A percentile compares a stretch with the other conserved stretches of the same genome.
Conservation (phyloP, 2,113 vertebrate species). For the Tichodroma muraria region DNA sequence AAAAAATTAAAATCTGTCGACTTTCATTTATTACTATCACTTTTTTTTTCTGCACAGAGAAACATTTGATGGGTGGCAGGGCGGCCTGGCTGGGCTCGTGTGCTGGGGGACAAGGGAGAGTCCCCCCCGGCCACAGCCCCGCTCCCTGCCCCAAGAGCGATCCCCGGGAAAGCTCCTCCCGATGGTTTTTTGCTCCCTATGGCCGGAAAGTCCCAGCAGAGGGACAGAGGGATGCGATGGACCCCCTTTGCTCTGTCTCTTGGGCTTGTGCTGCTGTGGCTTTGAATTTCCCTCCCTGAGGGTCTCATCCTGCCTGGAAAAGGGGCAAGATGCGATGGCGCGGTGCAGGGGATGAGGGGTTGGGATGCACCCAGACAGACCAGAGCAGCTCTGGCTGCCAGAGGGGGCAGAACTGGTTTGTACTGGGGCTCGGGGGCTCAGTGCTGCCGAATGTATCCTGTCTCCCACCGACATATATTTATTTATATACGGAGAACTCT, state of each 20-base stretch:
- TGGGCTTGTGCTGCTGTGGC: not conserved
- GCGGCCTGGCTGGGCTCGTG: rapidly evolving
- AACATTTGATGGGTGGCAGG: not conserved
- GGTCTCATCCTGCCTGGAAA: not conserved
- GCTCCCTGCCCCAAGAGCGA: not conserved
- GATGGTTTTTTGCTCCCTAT: not conserved
- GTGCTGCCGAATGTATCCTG: not conserved
- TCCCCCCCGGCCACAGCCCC: not conserved
- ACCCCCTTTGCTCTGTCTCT: not conserved
- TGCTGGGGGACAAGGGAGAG: not conserved
- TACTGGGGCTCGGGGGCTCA: not conserved
- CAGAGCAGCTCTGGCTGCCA: not conserved
- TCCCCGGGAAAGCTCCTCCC: not conserved
- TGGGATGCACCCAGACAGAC: not conserved
- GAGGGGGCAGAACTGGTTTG: not conserved
- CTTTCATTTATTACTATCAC: slow-evolving; percentile 14
- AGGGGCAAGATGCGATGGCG: not conserved
- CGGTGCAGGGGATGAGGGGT: not conserved
- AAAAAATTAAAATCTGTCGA: slow-evolving; percentile 43
- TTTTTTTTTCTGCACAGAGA: slow-evolving; percentile 60
- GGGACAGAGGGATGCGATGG: not conserved
- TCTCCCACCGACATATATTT: not conserved
- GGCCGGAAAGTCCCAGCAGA: not conserved
- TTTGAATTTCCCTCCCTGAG: not conserved
- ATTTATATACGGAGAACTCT: slow-evolving; percentile 34